These are phyloP conservation scores for Adrianichthys oophorus DNA, from an alignment of 2,797 vertebrate genomes.

Conservation along the genomic window DNA sequence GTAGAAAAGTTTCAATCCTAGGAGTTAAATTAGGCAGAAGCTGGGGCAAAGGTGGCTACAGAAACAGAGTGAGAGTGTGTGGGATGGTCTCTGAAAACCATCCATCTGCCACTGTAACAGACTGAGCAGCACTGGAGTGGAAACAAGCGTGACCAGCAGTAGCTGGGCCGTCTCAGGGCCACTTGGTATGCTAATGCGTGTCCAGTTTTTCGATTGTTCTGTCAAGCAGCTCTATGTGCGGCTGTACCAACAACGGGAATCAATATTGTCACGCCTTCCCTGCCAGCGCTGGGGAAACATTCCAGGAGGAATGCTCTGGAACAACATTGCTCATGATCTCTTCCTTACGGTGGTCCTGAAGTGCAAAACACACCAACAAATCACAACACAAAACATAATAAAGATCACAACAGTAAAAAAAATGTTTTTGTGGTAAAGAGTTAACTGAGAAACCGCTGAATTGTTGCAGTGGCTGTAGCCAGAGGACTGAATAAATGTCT, in stretches of 20 bases:
- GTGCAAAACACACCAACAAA: constrained; percentile 7
- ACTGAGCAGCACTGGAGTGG: constrained; percentile 15
- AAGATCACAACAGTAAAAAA: too few species aligned
- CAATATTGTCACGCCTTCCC: constrained; percentile 44
- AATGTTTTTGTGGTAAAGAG: too few species aligned
- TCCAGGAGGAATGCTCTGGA: constrained; percentile 13
- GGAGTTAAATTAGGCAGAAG: constrained; percentile 26
- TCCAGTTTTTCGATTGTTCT: constrained; percentile 32
- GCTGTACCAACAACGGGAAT: constrained; percentile 35
- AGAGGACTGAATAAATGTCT: too few species aligned
- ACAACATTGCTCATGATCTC: background rate
- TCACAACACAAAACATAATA: constrained; percentile 3
- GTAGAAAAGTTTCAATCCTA: constrained; percentile 19
- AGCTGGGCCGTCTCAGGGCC: constrained; percentile 8
- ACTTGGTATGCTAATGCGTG: constrained; percentile 40
- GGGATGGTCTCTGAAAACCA: constrained; percentile 32
- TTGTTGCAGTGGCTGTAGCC: too few species aligned
- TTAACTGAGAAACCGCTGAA: too few species aligned
- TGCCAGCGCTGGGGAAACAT: constrained; percentile 23
- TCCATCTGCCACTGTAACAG: constrained; percentile 32
- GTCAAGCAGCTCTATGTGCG: constrained; percentile 47
- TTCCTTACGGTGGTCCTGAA: constrained; percentile 3
- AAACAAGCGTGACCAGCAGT: constrained; percentile 11
- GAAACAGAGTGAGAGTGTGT: constrained; percentile 22
- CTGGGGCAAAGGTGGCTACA: constrained; percentile 4